phyloP scores from a whole-genome alignment of 2,113 vertebrate genomes.

The Cyprinodon tularosa region DNA sequence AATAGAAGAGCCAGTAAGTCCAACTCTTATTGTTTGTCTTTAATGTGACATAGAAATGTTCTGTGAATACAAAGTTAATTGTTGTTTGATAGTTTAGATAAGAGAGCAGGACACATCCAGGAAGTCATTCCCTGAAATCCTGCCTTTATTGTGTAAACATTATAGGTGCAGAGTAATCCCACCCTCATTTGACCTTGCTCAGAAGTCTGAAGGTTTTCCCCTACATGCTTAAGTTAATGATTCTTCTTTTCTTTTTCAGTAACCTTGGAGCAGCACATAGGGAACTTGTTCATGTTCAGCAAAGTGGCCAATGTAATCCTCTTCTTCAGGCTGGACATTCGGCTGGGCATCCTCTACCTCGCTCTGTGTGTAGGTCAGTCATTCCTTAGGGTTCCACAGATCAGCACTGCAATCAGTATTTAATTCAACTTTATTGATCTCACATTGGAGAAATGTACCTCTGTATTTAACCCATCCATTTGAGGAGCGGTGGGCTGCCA shows the following conservation, averaged over 20 bases:
- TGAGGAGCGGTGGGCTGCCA: no score
- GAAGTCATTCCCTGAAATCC: conserved; percentile 20
- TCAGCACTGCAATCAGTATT: neutral
- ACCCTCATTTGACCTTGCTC: conserved; percentile 48
- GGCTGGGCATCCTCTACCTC: conserved; percentile 91
- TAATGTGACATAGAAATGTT: neutral
- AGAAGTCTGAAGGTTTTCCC: conserved; percentile 12
- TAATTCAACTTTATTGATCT: neutral
- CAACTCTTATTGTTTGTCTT: neutral
- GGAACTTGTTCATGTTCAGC: conserved; percentile 96
- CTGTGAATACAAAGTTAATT: neutral
- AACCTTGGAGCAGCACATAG: conserved; percentile 92
- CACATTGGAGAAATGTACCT: no score
- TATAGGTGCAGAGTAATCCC: conserved; percentile 5
- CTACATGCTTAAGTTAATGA: conserved; percentile 1
- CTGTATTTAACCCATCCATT: no score
- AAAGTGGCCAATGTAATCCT: conserved; percentile 95
- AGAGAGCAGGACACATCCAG: conserved; percentile 7
- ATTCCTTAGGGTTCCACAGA: neutral
- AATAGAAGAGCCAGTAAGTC: conserved; percentile 94
- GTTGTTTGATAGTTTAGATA: neutral
- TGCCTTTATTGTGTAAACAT: conserved; percentile 56
- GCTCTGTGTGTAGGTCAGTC: conserved; percentile 90
- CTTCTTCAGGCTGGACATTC: conserved; percentile 94
- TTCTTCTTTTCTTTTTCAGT: conserved; percentile 61